Evolutionary conservation across 1,140 invertebrate species (phyloP), one percentile per base, ranked within the genome.

Genomic region (Drosophila pallidifrons): DNA sequence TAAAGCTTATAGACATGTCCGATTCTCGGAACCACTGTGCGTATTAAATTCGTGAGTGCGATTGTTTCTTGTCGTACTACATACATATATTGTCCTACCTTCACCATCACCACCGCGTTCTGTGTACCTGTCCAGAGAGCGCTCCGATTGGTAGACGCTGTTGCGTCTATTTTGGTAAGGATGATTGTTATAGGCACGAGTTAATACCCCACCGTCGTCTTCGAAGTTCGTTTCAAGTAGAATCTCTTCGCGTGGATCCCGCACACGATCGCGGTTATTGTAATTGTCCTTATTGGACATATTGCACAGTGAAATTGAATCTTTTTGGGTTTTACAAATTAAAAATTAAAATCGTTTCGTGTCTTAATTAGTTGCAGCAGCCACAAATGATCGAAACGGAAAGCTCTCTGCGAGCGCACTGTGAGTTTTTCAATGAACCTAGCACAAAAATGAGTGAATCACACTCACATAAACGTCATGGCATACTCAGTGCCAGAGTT

Each of bases 141-240:
- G 80, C 49, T 93, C 91, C 51, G 92, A 93, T 43, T 91, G 81
- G 72, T 91, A 92, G 4, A 70, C 67, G 45, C 83, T 87, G 25
- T 89, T 63, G 11, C 87, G 75, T 10, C 91, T 75, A 66, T 91
- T 91, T n/a, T 81, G 80, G 64, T 91, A 87, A 25, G 82, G 86
- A 89, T 91, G 87, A 32, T 91, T 90, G 41, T 91, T 92, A 66
- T 92, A 92, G 52, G 92, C 92, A 8, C 81, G 82, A n/a, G 92
- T 93, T 49, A 92, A 46, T 11, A 92, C 77, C 20, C 91, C 92
- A 32, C 91, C 91, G 55, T 93, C 92, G 35, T 93, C 92, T 77
- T 93, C 92, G 32, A 93, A 93, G 68, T 93, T 93, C 35, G 92
- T 93, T 76, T 93, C 92, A 46, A 93, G 82, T 15, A 93, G 66